Conservation (phyloP, 2,797 vertebrate genomes). For the Okamejei kenojei region DNA sequence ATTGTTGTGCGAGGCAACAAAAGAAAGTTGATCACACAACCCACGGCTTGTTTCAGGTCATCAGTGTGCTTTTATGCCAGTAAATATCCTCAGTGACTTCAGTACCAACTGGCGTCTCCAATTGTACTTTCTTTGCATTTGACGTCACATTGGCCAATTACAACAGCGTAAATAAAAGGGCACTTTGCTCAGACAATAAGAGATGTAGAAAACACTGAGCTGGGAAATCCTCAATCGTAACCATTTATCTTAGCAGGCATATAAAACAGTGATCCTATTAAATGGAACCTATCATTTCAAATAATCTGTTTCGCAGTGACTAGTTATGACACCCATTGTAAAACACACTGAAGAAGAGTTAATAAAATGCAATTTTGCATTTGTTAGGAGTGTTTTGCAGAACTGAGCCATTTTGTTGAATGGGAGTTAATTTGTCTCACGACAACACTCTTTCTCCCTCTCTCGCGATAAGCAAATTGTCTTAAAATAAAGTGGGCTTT, state of each 20-base stretch:
- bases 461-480: constrained; percentile 57
- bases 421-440: constrained; percentile 68
- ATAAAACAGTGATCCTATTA: not conserved
- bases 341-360: constrained; percentile 65
- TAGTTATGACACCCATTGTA: not conserved
- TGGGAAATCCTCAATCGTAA: not conserved
- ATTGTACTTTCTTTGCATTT: not conserved
- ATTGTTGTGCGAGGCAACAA: not conserved
- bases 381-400: constrained; percentile 54
- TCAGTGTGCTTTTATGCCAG: not conserved
- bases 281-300: not conserved
- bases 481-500: constrained; percentile 54
- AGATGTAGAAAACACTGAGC: not conserved
- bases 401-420: constrained; percentile 54
- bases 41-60: not conserved
- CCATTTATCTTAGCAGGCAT: not conserved
- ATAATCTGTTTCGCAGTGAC: not conserved
- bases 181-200: not conserved
- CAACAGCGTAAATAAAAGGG: not conserved
- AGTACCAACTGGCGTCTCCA: not conserved
- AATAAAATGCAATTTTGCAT: constrained; percentile 68
- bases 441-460: constrained; percentile 47
- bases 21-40: not conserved
- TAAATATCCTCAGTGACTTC: not conserved
- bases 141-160: not conserved